Percentiles rank a stretch among this genome's conserved stretches.
Evolutionary conservation across 2,113 vertebrate species (phyloP).

Genomic region (Strigops habroptila): DNA sequence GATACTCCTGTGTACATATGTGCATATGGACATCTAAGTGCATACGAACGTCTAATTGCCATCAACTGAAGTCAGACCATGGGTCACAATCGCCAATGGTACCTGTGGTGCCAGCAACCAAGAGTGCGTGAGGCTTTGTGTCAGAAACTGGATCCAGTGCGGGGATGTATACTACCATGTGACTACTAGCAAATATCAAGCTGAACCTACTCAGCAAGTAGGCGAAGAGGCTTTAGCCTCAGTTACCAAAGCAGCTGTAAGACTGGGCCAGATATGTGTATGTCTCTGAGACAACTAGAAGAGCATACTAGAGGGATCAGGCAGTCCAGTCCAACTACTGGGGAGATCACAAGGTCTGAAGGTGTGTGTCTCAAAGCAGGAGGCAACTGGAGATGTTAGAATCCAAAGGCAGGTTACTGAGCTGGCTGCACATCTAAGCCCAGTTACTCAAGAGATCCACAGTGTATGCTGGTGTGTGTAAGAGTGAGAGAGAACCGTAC

Average conservation of each 20-base stretch:
- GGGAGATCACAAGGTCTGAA: background rate
- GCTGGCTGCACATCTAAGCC: background rate
- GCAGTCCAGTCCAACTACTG: background rate
- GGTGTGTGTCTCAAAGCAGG: background rate
- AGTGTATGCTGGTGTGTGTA: background rate
- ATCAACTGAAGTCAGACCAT: background rate
- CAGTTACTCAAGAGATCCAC: background rate
- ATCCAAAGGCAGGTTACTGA: background rate
- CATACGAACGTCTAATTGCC: background rate
- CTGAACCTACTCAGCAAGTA: background rate
- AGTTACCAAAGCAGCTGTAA: background rate
- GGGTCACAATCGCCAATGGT: background rate
- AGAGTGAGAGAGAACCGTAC: background rate
- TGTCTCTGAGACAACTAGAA: background rate
- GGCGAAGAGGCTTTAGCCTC: background rate
- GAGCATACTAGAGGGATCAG: background rate
- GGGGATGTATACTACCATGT: background rate
- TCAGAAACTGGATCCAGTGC: background rate
- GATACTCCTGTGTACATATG: background rate
- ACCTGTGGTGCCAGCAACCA: background rate
- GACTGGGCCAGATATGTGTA: background rate
- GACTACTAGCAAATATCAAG: background rate
- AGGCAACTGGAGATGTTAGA: background rate
- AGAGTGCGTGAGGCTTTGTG: background rate
- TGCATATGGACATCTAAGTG: background rate